A percentile compares a stretch with the other conserved stretches of the same genome.
phyloP scores from a whole-genome alignment of 2,113 vertebrate species.

The Albula glossodonta region DNA sequence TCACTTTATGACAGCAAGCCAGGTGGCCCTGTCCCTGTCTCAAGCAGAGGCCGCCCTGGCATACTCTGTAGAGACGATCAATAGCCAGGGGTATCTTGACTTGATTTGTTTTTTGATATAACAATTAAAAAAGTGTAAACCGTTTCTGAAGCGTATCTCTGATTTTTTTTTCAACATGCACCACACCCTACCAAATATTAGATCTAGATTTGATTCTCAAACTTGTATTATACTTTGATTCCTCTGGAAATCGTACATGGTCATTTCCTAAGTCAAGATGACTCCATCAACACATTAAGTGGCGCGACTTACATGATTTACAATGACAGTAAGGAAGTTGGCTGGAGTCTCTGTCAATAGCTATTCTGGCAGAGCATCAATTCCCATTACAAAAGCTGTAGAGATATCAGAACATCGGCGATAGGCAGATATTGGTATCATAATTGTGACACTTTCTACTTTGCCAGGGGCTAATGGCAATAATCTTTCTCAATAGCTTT shows the following conservation, averaged over 20 bases:
- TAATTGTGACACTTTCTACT: background rate
- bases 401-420: background rate
- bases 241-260: no score
- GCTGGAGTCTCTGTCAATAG: background rate
- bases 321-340: slow-evolving; percentile 11
- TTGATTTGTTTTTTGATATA: no score
- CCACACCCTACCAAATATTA: no score
- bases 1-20: slow-evolving; percentile 10
- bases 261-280: no score
- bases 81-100: no score
- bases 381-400: background rate
- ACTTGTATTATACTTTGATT: no score
- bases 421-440: background rate
- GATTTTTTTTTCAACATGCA: no score
- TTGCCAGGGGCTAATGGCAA: background rate
- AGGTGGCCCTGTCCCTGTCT: slow-evolving; percentile 12
- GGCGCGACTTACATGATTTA: background rate
- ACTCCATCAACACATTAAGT: no score
- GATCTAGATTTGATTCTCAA: no score
- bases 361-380: background rate
- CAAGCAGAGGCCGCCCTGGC: background rate
- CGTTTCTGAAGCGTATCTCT: no score
- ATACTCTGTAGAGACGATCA: no score
- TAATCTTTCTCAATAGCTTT: background rate
- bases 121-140: no score